phyloP scores from a whole-genome alignment of 2,888 invertebrate genomes.

The Encarsia formosa region DNA sequence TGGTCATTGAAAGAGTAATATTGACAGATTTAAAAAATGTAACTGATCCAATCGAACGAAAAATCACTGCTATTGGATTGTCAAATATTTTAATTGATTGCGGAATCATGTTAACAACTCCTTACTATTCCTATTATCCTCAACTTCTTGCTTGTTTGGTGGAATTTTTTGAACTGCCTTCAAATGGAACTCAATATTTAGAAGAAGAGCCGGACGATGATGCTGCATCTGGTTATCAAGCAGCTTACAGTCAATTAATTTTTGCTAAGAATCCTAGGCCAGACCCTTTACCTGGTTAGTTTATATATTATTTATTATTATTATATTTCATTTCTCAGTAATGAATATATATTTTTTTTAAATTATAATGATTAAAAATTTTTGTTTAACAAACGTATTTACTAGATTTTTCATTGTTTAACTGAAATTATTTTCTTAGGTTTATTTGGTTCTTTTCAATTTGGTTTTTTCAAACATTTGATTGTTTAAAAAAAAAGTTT shows the following conservation, averaged over 20 bases:
- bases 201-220: slow-evolving; percentile 86
- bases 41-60: slow-evolving; percentile 75
- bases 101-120: slow-evolving; percentile 62
- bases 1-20: slow-evolving; percentile 89
- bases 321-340: no score
- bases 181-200: slow-evolving; percentile 71
- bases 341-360: no score
- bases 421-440: no score
- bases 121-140: slow-evolving; percentile 55
- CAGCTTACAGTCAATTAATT: slow-evolving; percentile 80
- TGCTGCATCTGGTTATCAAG: slow-evolving; percentile 81
- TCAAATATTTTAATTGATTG: slow-evolving; percentile 80
- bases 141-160: slow-evolving; percentile 56
- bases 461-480: no score
- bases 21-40: slow-evolving; percentile 85
- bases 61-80: slow-evolving; percentile 88
- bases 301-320: slow-evolving; percentile 1
- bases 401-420: no score
- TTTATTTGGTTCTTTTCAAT: no score
- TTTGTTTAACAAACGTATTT: no score
- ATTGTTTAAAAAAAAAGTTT: no score
- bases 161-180: slow-evolving; percentile 83
- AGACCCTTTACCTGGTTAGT: slow-evolving; percentile 70
- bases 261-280: slow-evolving; percentile 73
- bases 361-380: no score